phyloP scores from a whole-genome alignment of 1,140 invertebrate species.

The Argopecten irradians region DNA sequence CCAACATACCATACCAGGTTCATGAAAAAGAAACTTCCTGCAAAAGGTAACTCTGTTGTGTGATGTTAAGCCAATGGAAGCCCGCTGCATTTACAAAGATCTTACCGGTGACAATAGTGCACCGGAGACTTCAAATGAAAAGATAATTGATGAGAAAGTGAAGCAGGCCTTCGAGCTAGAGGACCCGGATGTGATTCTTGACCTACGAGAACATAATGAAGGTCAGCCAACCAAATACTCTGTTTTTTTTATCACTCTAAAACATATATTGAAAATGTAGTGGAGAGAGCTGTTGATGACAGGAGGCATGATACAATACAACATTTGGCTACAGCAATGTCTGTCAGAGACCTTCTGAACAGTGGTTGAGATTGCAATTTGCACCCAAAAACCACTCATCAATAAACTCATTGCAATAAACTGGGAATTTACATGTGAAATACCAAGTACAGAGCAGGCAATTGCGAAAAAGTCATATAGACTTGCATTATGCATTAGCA shows the following conservation, averaged over 20 bases:
- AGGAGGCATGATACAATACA: constrained; percentile 11
- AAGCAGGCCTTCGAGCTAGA: not conserved
- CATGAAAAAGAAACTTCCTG: constrained; percentile 19
- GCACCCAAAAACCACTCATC: not conserved
- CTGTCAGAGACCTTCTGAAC: constrained; percentile 25
- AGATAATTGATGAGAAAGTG: constrained; percentile 15
- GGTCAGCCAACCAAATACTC: constrained; percentile 32
- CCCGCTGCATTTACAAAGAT: not conserved
- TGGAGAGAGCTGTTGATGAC: constrained; percentile 28
- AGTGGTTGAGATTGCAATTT: constrained; percentile 40
- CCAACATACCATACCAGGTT: constrained; percentile 30
- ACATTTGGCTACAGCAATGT: not conserved
- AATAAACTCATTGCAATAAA: constrained; percentile 33
- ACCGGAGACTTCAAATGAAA: not conserved
- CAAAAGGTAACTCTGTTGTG: not conserved
- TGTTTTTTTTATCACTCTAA: constrained; percentile 25
- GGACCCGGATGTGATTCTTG: constrained; percentile 13
- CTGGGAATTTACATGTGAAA: constrained; percentile 53
- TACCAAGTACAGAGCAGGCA: constrained; percentile 52
- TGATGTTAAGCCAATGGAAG: not conserved
- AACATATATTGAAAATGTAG: constrained; percentile 12
- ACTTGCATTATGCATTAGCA: constrained; percentile 53
- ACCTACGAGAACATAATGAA: constrained; percentile 13
- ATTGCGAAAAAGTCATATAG: constrained; percentile 50
- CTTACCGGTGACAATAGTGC: constrained; percentile 24